Evolutionary conservation across 2,888 invertebrate genomes (phyloP).

Genomic region (Nemoura dubitans): DNA sequence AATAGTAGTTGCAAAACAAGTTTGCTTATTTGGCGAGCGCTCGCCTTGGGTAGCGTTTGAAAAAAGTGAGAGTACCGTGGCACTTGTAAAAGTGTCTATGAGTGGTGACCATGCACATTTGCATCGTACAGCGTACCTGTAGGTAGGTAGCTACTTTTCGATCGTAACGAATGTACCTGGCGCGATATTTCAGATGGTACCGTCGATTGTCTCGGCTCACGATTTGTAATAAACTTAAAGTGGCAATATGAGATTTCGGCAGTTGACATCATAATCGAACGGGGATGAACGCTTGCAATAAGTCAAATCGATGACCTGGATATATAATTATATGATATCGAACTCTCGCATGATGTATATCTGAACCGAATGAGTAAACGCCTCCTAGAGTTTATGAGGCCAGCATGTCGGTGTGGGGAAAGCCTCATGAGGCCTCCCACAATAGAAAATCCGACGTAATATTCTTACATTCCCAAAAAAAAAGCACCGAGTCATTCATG

Average conservation of each 20-base stretch:
- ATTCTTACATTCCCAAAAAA: neutral
- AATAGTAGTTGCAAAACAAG: conserved; percentile 27
- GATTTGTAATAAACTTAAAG: neutral
- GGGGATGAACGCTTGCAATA: neutral
- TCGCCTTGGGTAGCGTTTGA: neutral
- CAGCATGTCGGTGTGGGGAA: neutral
- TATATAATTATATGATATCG: neutral
- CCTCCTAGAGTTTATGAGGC: neutral
- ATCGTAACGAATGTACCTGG: neutral
- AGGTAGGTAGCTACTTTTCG: neutral
- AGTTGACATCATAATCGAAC: conserved; percentile 7
- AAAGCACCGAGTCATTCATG: too few relatives aligned
- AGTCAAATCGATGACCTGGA: neutral
- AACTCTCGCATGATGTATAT: neutral
- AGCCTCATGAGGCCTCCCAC: neutral
- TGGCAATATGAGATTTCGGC: neutral
- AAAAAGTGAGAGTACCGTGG: neutral
- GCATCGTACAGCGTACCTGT: neutral
- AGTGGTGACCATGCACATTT: conserved; percentile 10
- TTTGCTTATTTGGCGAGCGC: conserved; percentile 34
- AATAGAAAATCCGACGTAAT: neutral
- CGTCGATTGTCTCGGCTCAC: neutral
- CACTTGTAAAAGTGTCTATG: neutral
- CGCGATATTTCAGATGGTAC: neutral
- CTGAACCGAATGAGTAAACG: neutral